Percentiles rank a stretch among this genome's conserved stretches.
phyloP scores from a whole-genome alignment of 1,140 invertebrate species.

The Campoletis sonorensis region DNA sequence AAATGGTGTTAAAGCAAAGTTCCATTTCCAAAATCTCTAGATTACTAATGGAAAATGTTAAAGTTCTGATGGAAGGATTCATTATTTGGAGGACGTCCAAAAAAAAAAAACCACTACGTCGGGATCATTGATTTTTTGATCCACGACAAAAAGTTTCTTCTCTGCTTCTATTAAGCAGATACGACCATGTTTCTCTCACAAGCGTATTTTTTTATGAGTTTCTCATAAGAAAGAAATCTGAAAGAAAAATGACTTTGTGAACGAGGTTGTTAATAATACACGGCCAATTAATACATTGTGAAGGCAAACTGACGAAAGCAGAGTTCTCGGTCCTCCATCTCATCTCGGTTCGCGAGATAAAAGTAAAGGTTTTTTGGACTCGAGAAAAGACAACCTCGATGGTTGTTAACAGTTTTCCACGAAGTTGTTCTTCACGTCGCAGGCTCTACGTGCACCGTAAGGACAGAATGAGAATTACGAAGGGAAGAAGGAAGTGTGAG shows the following conservation, averaged over 20 bases:
- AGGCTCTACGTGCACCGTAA: background rate
- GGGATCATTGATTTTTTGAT: background rate
- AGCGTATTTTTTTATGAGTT: background rate
- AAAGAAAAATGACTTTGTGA: constrained; percentile 16
- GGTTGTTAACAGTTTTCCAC: constrained; percentile 37
- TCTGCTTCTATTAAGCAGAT: background rate
- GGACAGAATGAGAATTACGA: constrained; percentile 34
- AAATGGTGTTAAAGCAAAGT: too few species aligned
- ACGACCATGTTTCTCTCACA: background rate
- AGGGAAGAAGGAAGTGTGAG: background rate
- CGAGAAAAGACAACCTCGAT: background rate
- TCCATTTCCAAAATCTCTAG: too few species aligned
- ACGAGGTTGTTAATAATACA: constrained; percentile 46
- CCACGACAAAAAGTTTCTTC: background rate
- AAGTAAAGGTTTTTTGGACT: background rate
- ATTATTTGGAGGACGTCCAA: too few species aligned
- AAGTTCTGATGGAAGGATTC: too few species aligned
- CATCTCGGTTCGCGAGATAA: background rate
- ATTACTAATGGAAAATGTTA: too few species aligned
- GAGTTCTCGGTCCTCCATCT: constrained; percentile 13
- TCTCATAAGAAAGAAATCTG: background rate
- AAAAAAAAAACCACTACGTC: too few species aligned
- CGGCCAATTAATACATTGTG: constrained; percentile 29
- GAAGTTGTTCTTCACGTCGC: constrained; percentile 25
- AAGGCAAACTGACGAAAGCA: background rate